A percentile compares a stretch with the other conserved stretches of the same genome.
phyloP scores from a whole-genome alignment of 2,113 vertebrate genomes.

The Hippocampus abdominalis region DNA sequence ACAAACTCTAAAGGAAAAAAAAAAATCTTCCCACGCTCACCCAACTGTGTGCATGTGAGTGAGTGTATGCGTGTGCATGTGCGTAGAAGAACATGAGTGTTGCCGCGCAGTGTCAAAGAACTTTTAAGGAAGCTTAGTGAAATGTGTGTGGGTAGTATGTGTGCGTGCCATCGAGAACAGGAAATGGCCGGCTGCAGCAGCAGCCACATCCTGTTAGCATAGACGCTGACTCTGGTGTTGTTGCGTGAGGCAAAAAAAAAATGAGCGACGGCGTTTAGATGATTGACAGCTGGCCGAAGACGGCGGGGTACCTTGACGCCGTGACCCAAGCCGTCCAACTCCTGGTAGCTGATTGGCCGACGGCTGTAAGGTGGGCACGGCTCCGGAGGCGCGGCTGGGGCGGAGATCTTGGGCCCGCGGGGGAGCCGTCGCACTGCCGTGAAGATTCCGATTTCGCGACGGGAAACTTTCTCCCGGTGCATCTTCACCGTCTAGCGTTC shows the following conservation, averaged over 20 bases:
- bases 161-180: slow-evolving; percentile 4
- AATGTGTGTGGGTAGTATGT: neutral
- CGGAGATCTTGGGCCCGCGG: slow-evolving; percentile 64
- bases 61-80: slow-evolving; percentile 7
- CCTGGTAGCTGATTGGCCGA: slow-evolving; percentile 78
- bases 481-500: slow-evolving; percentile 77
- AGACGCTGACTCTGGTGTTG: neutral
- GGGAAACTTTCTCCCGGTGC: slow-evolving; percentile 85
- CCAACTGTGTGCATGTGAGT: slow-evolving; percentile 37
- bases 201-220: slow-evolving; percentile 34
- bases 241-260: neutral
- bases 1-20: slow-evolving; percentile 15
- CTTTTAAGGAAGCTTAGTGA: neutral
- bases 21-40: slow-evolving; percentile 53
- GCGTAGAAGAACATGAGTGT: slow-evolving; percentile 1
- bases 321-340: slow-evolving; percentile 80
- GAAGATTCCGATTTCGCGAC: slow-evolving; percentile 78
- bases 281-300: neutral
- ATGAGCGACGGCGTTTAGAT: too few relatives aligned
- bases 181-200: neutral
- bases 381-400: slow-evolving; percentile 47
- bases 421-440: slow-evolving; percentile 61
- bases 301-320: slow-evolving; percentile 78
- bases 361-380: slow-evolving; percentile 72
- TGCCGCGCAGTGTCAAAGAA: neutral